Base-by-base conservation (phyloP, 23 tunicate species). In the Ascidia mentula region DNA sequence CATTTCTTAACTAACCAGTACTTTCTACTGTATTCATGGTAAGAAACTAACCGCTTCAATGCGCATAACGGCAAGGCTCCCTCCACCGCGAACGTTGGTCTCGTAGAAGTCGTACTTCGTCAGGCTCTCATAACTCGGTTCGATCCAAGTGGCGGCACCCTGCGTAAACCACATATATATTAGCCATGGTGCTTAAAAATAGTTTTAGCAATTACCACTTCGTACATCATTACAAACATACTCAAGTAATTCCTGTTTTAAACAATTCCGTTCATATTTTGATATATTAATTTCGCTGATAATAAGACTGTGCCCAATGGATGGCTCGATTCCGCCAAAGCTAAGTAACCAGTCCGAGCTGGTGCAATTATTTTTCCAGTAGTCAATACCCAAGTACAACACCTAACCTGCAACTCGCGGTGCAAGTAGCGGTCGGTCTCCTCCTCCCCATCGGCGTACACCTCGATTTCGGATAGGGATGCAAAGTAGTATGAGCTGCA, bases 131-230 rank as follows among this genome's bases (percentile, higher is more conserved):
- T 30, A 36, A 31, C 38, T 7, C 59, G 38, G 59, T 46, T 77
- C 81, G 18, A 77, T 59, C 81, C 81, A 77, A 24, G 81, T 77
- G 37, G 81, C 70, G 22, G 81, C 81, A 77, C 70, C 81, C 71
- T 77, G 34, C 3, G 46, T 32, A 24, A 32, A 32, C 18, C 22
- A 72, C n/a, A n/a, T n/a, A n/a, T n/a, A n/a, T n/a, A n/a, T n/a
- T n/a, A n/a, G n/a, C n/a, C n/a, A n/a, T n/a, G n/a, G n/a, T n/a
- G n/a, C n/a, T n/a, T n/a, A n/a, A n/a, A n/a, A n/a, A n/a, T n/a
- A n/a, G n/a, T n/a, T n/a, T n/a, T n/a, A n/a, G n/a, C n/a, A n/a
- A n/a, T n/a, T n/a, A n/a, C n/a, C n/a, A n/a, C n/a, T n/a, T n/a
- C n/a, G n/a, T n/a, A n/a, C n/a, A n/a, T n/a, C n/a, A n/a, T n/a